Evolutionary conservation across 2,113 vertebrate genomes (phyloP), one percentile per base, ranked within the genome.

Genomic region (Tympanuchus pallidicinctus): DNA sequence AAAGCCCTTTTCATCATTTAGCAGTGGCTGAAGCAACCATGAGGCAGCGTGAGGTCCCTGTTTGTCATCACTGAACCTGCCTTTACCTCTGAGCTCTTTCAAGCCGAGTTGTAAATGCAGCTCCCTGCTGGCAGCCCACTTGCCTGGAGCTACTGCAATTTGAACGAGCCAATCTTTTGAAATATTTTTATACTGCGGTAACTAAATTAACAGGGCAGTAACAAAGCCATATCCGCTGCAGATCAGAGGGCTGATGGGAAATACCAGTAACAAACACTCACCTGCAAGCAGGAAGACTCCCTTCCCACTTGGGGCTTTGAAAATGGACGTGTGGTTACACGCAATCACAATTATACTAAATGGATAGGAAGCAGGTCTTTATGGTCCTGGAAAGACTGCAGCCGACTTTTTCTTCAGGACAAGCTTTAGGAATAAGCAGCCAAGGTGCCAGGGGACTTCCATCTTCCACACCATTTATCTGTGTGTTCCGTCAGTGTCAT

Each of bases 111-210:
- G 45, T 54, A 81, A 81, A 92, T 2, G 11, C 8, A 3, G 56
- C 75, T 93, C 47, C 84, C 87, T 77, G 71, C 94, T 93, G 82
- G 67, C 27, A 76, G 34, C 50, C 64, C 45, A 66, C 64, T 82
- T 74, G 75, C 88, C 88, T 80, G 30, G 50, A 95, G 96, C 88
- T 82, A 54, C 28, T 80, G 82, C 75, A 85, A 42, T 87, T 82
- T 65, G 59, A 94, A 54, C 5, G 43, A 91, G 82, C n/a, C 52
- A 7, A 22, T 87, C 88, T 76, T 91, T 30, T 64, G 63, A 94
- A 71, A 36, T 63, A 45, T 66, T 88, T 94, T 85, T 86, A 16
- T 36, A 25, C 36, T 21, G 24, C 5, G 21, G 71, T 70, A 87
- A 85, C 71, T 88, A 82, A 87, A 91, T 91, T 61, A 94, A 57